These are phyloP conservation scores for Alauda arvensis DNA, from an alignment of 2,797 vertebrate genomes.

Conservation along the genomic window DNA sequence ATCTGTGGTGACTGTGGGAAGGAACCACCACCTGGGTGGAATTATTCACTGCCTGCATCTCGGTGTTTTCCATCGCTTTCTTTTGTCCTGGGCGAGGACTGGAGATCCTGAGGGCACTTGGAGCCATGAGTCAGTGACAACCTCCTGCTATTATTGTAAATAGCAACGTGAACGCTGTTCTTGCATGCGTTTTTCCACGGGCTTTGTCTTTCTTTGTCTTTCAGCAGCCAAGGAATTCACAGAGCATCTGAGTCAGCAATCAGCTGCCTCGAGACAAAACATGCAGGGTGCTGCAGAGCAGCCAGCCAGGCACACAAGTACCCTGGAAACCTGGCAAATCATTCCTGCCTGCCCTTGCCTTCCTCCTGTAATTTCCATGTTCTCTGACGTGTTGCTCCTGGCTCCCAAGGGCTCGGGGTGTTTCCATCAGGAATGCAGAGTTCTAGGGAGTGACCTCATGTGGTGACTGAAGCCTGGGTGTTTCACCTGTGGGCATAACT, in stretches of 20 bases:
- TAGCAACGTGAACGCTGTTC: slow-evolving; percentile 43
- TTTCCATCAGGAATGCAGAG: slow-evolving; percentile 28
- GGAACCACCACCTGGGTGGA: slow-evolving; percentile 16
- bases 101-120: slow-evolving; percentile 24
- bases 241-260: slow-evolving; percentile 64
- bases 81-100: slow-evolving; percentile 11
- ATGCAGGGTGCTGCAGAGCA: slow-evolving; percentile 24
- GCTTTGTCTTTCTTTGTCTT: slow-evolving; percentile 13
- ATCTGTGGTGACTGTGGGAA: not conserved
- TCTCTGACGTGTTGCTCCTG: not conserved
- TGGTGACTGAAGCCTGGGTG: not conserved
- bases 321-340: slow-evolving; percentile 44
- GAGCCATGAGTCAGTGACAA: slow-evolving; percentile 52
- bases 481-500: slow-evolving; percentile 32
- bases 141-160: slow-evolving; percentile 55
- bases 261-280: slow-evolving; percentile 56
- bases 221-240: slow-evolving; percentile 43
- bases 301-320: not conserved
- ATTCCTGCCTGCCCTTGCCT: not conserved
- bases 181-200: slow-evolving; percentile 5
- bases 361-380: slow-evolving; percentile 5
- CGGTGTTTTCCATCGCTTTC: not conserved
- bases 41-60: not conserved
- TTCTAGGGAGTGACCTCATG: slow-evolving; percentile 21
- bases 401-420: slow-evolving; percentile 37